These are phyloP conservation scores for Ctena decussata DNA, from an alignment of 2,888 invertebrate species.

Conservation along the genomic window DNA sequence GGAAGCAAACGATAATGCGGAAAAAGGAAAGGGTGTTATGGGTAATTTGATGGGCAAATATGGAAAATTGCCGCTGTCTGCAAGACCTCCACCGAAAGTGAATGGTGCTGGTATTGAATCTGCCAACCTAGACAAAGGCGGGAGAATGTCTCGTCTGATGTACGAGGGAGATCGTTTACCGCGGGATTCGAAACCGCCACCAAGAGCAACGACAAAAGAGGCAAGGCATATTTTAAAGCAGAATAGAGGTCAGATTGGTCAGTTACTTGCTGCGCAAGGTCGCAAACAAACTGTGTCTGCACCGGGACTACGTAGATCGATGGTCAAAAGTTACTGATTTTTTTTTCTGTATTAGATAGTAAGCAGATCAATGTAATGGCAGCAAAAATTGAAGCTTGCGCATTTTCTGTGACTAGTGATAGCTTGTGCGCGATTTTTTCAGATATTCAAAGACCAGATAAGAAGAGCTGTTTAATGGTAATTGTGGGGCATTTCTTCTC, in stretches of 20 bases:
- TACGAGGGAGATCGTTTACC: conserved; percentile 75
- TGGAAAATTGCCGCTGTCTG: conserved; percentile 68
- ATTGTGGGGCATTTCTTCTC: too few relatives aligned
- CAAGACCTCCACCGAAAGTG: conserved; percentile 75
- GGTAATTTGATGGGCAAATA: conserved; percentile 74
- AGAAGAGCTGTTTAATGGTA: too few relatives aligned
- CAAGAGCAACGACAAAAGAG: conserved; percentile 71
- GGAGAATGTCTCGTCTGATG: conserved; percentile 80
- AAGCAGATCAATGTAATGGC: too few relatives aligned
- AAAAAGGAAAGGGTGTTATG: conserved; percentile 79
- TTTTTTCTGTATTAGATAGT: not conserved
- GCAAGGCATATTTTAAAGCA: conserved; percentile 73
- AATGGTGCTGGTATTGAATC: conserved; percentile 70
- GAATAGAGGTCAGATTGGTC: conserved; percentile 75
- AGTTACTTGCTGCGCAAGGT: conserved; percentile 72
- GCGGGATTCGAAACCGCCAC: conserved; percentile 70
- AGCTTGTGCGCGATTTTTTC: too few relatives aligned
- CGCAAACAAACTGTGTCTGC: conserved; percentile 71
- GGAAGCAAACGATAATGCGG: conserved; percentile 74
- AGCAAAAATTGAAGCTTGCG: too few relatives aligned
- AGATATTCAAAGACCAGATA: too few relatives aligned
- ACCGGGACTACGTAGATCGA: conserved; percentile 53
- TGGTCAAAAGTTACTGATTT: not conserved
- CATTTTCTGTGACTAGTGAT: too few relatives aligned
- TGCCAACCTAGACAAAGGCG: conserved; percentile 78